Evolutionary conservation across 2,888 invertebrate genomes (phyloP), one percentile per base, ranked within the genome.

Genomic region (Mythimna ferrago): DNA sequence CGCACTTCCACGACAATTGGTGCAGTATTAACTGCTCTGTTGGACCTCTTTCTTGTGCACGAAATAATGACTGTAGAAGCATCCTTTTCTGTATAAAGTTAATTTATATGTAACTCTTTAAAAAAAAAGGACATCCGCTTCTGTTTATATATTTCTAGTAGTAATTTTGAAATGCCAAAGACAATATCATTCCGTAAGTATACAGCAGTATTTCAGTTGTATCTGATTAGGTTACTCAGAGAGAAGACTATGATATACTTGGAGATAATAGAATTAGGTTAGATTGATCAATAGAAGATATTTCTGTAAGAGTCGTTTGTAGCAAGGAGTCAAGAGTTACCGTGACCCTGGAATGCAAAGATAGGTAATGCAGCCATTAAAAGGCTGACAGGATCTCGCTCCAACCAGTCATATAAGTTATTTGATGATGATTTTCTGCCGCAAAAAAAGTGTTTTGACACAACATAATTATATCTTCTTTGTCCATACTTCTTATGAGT

Each of bases 1-100:
- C 60, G 69, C 64, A 79, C 64, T 79, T 63, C 41, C 6, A 78
- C 58, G 35, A 38, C 80, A 83, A 80, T 79, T 73, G 80, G 16
- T 80, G 73, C 66, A 83, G 35, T 64, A 67, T 57, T 69, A 73
- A 79, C 60, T 66, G 70, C 53, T 61, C 62, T 79, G 73, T 57
- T 70, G 68, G 38, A 38, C 80, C 66, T 65, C 67, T 65, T 67
- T 73, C 62, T 79, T 70, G 61, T 70, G 21, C 7, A 63, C n/a
- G 14, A 60, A 76, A 62, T 63, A 41, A 71, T 38, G 57, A 48
- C n/a, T 21, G 21, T 62, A 21, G 16, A 44, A 79, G 35, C 26
- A 54, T 60, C 14, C 7, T 21, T 6, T 21, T 16, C 6, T 21
- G 7, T 32, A 41, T 53, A 4, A 2, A 11, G 65, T 21, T 19